These are phyloP conservation scores for Eupeodes latifasciatus DNA, from an alignment of 2,888 invertebrate species.

Conservation along the genomic window DNA sequence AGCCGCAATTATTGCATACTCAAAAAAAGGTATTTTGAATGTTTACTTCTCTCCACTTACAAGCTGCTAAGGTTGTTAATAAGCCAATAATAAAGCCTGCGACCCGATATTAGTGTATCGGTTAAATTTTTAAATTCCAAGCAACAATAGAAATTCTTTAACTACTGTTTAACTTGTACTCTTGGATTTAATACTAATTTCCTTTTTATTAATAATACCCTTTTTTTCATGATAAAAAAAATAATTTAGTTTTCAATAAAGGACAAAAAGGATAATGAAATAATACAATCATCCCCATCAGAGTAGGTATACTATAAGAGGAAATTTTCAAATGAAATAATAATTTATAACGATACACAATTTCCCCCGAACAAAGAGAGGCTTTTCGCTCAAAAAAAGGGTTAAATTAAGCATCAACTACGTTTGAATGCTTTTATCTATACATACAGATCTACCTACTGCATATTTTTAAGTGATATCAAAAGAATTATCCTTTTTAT, in stretches of 20 bases:
- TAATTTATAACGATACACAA: constrained; percentile 2
- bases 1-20: too few relatives aligned
- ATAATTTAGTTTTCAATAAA: constrained; percentile 1
- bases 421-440: neutral
- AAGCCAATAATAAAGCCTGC: too few relatives aligned
- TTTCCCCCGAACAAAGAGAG: neutral
- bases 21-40: too few relatives aligned
- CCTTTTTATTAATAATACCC: neutral
- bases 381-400: neutral
- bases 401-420: neutral
- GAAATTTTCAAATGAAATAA: constrained; percentile 9
- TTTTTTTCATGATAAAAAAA: neutral
- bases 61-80: too few relatives aligned
- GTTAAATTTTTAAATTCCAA: too few relatives aligned
- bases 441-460: neutral
- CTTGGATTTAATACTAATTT: too few relatives aligned
- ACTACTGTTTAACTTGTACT: too few relatives aligned
- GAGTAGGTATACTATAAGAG: too few relatives aligned
- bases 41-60: too few relatives aligned
- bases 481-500: constrained; percentile 10
- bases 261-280: constrained; percentile 9
- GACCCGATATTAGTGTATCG: too few relatives aligned
- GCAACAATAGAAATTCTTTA: too few relatives aligned
- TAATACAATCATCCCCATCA: neutral
- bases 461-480: constrained; percentile 15